Evolutionary conservation across 2,797 vertebrate species (phyloP).

Genomic region (Sebastes iracundus): DNA sequence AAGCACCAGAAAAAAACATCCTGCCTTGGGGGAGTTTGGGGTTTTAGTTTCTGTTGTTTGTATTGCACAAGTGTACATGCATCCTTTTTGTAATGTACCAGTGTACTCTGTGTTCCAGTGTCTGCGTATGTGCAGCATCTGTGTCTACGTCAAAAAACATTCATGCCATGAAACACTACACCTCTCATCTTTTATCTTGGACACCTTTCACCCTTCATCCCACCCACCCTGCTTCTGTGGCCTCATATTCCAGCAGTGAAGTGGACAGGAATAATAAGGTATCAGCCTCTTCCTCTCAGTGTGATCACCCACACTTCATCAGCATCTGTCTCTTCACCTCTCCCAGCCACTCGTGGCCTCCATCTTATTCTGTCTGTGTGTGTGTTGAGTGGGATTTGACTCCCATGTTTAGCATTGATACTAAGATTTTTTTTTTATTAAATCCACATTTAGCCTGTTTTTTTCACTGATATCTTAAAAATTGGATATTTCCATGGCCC

Average conservation of each 20-base stretch:
- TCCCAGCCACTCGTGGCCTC: background rate
- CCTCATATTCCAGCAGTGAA: slow-evolving; percentile 30
- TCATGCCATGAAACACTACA: slow-evolving; percentile 60
- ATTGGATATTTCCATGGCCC: background rate
- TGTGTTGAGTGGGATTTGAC: slow-evolving; percentile 1
- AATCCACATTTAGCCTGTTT: background rate
- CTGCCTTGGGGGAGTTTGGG: background rate
- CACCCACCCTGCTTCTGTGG: slow-evolving; percentile 38
- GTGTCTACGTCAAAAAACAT: slow-evolving; percentile 48
- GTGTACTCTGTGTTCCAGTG: slow-evolving; percentile 60
- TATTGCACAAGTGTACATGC: background rate
- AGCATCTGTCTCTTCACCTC: slow-evolving; percentile 15
- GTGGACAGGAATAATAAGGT: slow-evolving; percentile 59
- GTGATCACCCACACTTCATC: slow-evolving; percentile 27
- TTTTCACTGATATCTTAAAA: background rate
- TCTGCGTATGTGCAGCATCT: slow-evolving; percentile 26
- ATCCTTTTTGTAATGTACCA: slow-evolving; percentile 11
- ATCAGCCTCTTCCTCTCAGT: slow-evolving; percentile 39
- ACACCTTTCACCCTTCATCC: slow-evolving; percentile 44
- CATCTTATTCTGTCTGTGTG: background rate
- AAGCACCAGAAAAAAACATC: background rate
- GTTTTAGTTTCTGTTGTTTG: slow-evolving; percentile 6
- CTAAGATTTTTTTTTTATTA: background rate
- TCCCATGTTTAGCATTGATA: background rate
- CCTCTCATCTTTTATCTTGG: slow-evolving; percentile 36